Evolutionary conservation across 2,797 vertebrate species (phyloP).

Genomic region (Gallinago nigripennis): DNA sequence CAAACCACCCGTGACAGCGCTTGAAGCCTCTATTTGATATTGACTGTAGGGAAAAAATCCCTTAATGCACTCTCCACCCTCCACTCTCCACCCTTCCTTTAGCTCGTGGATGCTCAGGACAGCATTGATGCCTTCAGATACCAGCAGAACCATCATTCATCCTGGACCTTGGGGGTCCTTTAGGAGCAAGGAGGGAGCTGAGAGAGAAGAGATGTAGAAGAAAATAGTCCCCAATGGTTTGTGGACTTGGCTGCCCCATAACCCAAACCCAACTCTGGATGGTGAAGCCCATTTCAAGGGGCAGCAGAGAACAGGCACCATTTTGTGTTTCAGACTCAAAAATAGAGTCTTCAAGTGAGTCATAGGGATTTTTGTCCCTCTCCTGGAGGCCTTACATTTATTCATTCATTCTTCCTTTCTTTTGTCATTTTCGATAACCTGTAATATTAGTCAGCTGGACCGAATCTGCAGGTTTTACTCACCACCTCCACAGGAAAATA

Average conservation of each 20-base stretch:
- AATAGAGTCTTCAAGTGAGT: background rate
- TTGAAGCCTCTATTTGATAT: background rate
- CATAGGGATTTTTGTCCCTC: background rate
- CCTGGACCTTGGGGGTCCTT: background rate
- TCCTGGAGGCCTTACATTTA: background rate
- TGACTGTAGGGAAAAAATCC: background rate
- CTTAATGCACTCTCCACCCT: background rate
- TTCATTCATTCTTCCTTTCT: background rate
- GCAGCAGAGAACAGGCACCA: background rate
- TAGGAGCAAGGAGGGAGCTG: background rate
- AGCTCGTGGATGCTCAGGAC: background rate
- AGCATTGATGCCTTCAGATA: background rate
- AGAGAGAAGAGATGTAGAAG: background rate
- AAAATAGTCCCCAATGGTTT: background rate
- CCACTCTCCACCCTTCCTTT: background rate
- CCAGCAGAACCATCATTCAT: background rate
- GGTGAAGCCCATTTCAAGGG: background rate
- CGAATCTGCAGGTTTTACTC: background rate
- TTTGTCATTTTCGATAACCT: background rate
- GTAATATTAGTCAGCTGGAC: background rate
- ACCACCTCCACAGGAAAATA: background rate
- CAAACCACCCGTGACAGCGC: background rate
- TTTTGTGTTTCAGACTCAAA: background rate
- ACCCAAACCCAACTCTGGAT: background rate
- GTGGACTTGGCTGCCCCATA: background rate